Evolutionary conservation across 2,797 vertebrate genomes (phyloP), one percentile per base, ranked within the genome.

Genomic region (Microctenopoma lineatum): DNA sequence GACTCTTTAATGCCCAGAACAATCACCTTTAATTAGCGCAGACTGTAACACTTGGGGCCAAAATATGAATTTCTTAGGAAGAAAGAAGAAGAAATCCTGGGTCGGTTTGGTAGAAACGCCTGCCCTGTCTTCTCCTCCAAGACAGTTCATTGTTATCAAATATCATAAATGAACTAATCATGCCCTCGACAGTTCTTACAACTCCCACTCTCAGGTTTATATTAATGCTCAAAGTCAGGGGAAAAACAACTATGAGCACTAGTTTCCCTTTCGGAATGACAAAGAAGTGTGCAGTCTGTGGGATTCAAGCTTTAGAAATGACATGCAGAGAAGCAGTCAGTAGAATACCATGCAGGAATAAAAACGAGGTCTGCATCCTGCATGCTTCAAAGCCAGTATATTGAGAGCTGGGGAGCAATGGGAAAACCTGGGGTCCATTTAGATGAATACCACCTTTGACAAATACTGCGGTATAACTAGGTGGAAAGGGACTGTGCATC

Each of bases 351-450:
- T 95, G 92, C 93, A 91, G 88, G 87, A 91, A 85, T 83, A 78
- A 85, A 89, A 81, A 82, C 77, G 67, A 91, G 84, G 85, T 92
- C 88, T 86, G 90, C 83, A 91, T 85, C 92, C 91, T 93, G 91
- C 93, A 94, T 95, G 93, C 92, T 92, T 90, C 84, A 84, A 89
- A 90, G 85, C 91, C 91, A 94, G 94, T 95, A 95, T 94, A 95
- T 94, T 95, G 94, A 95, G 94, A 95, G 94, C 93, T 73, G 75
- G 81, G 81, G 73, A 70, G 68, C 47, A 13, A 69, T 55, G 71
- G 72, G 61, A 73, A 70, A 85, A 77, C 66, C 82, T 72, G 59
- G 39, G 55, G 54, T 80, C 64, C 65, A 25, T 66, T 74, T 71
- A 29, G 52, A 84, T 50, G 63, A 71, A 72, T 76, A 80, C 67